Evolutionary conservation across 2,113 vertebrate genomes (phyloP).

Genomic region (Hassar affinis): DNA sequence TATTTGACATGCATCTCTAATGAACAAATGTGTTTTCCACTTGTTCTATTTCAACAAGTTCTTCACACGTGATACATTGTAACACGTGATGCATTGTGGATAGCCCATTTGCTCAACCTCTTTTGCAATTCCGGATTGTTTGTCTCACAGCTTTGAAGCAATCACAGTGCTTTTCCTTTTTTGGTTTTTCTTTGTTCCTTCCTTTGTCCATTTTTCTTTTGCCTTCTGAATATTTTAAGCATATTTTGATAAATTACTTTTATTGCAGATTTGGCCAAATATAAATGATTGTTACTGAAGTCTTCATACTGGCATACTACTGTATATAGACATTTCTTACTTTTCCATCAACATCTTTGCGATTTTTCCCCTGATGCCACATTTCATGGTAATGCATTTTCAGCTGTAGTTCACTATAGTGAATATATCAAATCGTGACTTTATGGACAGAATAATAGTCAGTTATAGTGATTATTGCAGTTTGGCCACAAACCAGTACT

Average conservation of each 20-base stretch:
- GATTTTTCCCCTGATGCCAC: neutral
- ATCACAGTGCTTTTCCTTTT: slow-evolving; percentile 18
- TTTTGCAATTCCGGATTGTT: slow-evolving; percentile 44
- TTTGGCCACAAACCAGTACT: neutral
- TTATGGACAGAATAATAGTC: neutral
- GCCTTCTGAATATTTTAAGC: neutral
- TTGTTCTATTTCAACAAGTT: neutral
- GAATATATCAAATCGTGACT: neutral
- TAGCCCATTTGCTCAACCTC: neutral
- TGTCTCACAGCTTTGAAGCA: slow-evolving; percentile 34
- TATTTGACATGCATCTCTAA: neutral
- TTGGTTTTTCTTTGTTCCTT: slow-evolving; percentile 33
- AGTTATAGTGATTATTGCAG: neutral
- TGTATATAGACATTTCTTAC: neutral
- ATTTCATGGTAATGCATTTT: neutral
- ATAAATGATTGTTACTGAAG: neutral
- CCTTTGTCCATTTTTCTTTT: neutral
- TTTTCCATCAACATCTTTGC: neutral
- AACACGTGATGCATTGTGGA: neutral
- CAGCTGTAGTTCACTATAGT: neutral
- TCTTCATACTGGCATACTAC: neutral
- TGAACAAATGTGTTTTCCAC: neutral
- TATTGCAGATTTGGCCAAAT: neutral
- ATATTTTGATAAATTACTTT: neutral
- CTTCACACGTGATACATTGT: neutral